phyloP scores from a whole-genome alignment of 2,113 vertebrate genomes.

The Zeus faber region DNA sequence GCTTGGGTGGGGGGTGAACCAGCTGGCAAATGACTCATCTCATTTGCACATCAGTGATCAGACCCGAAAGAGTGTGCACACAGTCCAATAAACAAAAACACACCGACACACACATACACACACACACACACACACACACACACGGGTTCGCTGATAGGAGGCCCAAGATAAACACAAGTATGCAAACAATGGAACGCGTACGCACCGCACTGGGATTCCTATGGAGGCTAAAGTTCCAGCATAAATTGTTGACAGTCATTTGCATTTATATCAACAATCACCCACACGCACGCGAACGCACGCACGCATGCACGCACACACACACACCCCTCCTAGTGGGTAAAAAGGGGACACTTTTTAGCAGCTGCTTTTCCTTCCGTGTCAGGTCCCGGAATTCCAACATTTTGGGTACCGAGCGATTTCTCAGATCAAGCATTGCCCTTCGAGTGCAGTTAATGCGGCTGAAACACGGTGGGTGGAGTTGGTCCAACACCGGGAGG shows the following conservation, averaged over 20 bases:
- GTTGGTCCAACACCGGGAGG: no score
- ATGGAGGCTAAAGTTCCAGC: neutral
- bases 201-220: no score
- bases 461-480: no score
- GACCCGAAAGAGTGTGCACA: no score
- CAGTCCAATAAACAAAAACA: no score
- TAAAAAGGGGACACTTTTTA: no score
- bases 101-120: constrained; percentile 6
- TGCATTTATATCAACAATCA: neutral
- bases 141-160: neutral
- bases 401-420: no score
- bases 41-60: constrained; percentile 33
- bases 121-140: constrained; percentile 2
- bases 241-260: neutral
- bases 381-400: no score
- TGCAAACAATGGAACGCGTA: neutral
- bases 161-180: neutral
- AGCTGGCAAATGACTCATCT: constrained; percentile 61
- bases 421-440: no score
- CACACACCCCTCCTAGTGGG: neutral
- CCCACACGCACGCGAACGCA: neutral
- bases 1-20: constrained; percentile 35
- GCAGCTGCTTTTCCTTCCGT: no score
- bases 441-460: no score
- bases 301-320: neutral